Evolutionary conservation across 2,113 vertebrate species (phyloP).

Genomic region (Leptodactylus fuscus): DNA sequence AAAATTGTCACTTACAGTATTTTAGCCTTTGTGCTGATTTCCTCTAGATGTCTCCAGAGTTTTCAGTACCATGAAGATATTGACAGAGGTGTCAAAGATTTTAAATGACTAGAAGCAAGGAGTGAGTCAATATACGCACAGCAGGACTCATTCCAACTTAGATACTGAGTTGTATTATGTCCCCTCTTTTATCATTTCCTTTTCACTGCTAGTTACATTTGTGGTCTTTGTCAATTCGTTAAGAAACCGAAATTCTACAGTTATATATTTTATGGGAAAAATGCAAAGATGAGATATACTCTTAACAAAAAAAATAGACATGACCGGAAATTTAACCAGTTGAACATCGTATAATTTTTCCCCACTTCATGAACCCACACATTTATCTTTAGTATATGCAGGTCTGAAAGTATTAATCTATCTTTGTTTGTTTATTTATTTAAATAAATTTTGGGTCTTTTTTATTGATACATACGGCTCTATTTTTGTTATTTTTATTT

Average conservation of each 20-base stretch:
- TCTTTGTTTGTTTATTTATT: no score
- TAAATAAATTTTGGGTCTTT: no score
- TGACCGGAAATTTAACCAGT: no score
- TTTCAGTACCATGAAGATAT: slow-evolving; percentile 20
- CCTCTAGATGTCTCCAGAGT: background rate
- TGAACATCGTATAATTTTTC: no score
- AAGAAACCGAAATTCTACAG: background rate
- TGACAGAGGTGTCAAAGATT: slow-evolving; percentile 40
- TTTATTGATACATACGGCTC: no score
- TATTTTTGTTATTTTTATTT: no score
- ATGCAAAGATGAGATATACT: background rate
- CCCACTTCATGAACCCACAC: no score
- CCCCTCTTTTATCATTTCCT: background rate
- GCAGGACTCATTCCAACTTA: slow-evolving; percentile 26
- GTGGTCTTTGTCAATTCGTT: background rate
- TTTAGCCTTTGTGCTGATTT: slow-evolving; percentile 17
- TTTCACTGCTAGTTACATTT: background rate
- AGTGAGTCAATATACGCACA: slow-evolving; percentile 24
- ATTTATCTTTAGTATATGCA: no score
- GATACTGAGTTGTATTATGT: background rate
- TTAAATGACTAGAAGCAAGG: slow-evolving; percentile 47
- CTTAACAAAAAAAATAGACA: background rate
- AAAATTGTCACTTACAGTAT: background rate
- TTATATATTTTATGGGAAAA: background rate
- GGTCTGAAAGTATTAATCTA: no score